Conservation (phyloP, 30 jellyfish, hydroid and myxozoan species). For the Aurelia coerulea region DNA sequence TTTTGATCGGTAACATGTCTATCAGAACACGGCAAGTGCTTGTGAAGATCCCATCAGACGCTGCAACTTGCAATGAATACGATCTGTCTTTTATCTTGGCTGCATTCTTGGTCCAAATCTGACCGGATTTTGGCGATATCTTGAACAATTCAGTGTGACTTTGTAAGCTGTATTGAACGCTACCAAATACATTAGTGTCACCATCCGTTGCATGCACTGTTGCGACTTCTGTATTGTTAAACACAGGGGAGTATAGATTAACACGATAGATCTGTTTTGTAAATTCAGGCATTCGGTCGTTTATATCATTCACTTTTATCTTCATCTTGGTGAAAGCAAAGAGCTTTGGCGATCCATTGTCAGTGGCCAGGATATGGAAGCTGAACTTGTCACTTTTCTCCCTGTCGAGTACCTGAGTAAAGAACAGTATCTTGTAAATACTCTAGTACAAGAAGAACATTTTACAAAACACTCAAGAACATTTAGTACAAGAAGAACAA, state of each 20-base stretch:
- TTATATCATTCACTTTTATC: slow-evolving; percentile 66
- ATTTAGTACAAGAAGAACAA: no score
- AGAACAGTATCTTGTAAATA: background rate
- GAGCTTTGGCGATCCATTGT: slow-evolving; percentile 78
- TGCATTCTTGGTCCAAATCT: slow-evolving; percentile 50
- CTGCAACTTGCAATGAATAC: slow-evolving; percentile 61
- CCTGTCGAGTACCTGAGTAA: slow-evolving; percentile 84
- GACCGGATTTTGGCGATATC: slow-evolving; percentile 74
- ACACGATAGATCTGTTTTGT: slow-evolving; percentile 44
- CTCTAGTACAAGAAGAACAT: no score
- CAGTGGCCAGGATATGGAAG: slow-evolving; percentile 78
- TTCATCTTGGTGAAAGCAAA: slow-evolving; percentile 73
- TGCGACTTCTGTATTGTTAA: slow-evolving; percentile 68
- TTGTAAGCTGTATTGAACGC: slow-evolving; percentile 54
- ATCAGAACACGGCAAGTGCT: slow-evolving; percentile 65
- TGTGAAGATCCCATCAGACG: slow-evolving; percentile 87
- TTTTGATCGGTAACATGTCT: slow-evolving; percentile 15
- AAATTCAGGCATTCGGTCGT: slow-evolving; percentile 93
- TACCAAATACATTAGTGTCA: slow-evolving; percentile 73
- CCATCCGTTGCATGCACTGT: slow-evolving; percentile 83
- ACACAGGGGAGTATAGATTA: slow-evolving; percentile 68
- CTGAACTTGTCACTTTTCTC: slow-evolving; percentile 63
- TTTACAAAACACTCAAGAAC: no score
- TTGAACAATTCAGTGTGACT: slow-evolving; percentile 53
- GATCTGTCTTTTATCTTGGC: slow-evolving; percentile 19